Evolutionary conservation across 2,113 vertebrate genomes (phyloP).

Genomic region (Dipodomys spectabilis): DNA sequence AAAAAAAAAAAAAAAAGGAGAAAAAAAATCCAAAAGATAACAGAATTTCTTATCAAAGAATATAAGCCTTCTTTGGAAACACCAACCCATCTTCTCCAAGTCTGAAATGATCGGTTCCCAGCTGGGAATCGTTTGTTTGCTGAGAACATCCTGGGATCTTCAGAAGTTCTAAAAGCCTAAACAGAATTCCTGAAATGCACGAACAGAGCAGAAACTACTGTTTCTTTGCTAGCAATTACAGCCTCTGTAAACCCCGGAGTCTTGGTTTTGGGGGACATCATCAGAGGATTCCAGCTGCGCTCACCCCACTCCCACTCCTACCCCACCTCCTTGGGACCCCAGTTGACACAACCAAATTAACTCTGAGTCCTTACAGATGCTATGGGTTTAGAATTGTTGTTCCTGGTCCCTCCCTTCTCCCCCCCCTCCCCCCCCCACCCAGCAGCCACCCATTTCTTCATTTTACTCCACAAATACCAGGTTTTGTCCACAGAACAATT

Average conservation of each 20-base stretch:
- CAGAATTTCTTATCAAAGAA: slow-evolving; percentile 21
- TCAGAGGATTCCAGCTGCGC: neutral
- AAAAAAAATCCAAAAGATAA: neutral
- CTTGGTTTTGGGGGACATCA: neutral
- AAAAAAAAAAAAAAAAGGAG: neutral
- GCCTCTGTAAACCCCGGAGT: neutral
- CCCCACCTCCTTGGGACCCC: neutral
- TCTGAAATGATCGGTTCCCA: neutral
- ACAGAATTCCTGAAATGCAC: neutral
- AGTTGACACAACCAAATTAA: slow-evolving; percentile 1
- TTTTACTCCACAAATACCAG: slow-evolving; percentile 19
- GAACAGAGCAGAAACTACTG: neutral
- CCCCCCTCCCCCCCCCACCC: fast-evolving
- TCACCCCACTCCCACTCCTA: neutral
- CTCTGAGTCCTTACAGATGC: slow-evolving; percentile 73
- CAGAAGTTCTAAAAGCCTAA: neutral
- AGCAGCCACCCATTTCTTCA: slow-evolving; percentile 30
- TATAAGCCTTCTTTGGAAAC: neutral
- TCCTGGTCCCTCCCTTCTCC: neutral
- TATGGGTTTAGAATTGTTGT: slow-evolving; percentile 22
- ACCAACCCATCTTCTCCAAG: neutral
- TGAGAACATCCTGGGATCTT: slow-evolving; percentile 24
- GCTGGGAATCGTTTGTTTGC: neutral
- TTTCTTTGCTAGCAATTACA: fast-evolving
- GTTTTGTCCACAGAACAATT: neutral